A percentile compares a stretch with the other conserved stretches of the same genome.
phyloP scores from a whole-genome alignment of 1,140 invertebrate genomes.

The Aculops lycopersici region DNA sequence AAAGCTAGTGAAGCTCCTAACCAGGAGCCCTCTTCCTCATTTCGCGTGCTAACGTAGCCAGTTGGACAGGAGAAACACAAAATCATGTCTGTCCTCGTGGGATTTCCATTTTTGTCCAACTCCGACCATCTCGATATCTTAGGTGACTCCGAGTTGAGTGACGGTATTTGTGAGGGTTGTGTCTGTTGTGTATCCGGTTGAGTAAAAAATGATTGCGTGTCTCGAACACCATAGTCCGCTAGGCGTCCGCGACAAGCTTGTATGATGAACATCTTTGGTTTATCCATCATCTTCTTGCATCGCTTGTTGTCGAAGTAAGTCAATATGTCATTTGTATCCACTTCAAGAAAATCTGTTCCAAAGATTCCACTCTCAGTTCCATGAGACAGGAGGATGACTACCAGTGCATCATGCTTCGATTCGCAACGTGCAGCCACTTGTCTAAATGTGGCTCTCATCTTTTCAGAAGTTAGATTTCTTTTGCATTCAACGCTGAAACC shows the following conservation, averaged over 20 bases:
- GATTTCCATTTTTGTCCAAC: not conserved
- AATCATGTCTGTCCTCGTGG: conserved; percentile 5
- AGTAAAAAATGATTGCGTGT: not conserved
- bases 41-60: conserved; percentile 13
- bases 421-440: not conserved
- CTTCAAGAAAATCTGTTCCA: conserved; percentile 1
- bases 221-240: not conserved
- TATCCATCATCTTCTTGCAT: conserved; percentile 11
- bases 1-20: conserved; percentile 13
- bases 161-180: not conserved
- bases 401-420: conserved; percentile 3
- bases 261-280: conserved; percentile 14
- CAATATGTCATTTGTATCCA: conserved; percentile 9
- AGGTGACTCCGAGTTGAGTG: not conserved
- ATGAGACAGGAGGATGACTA: conserved; percentile 7
- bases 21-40: conserved; percentile 11
- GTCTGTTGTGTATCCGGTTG: not conserved
- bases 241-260: conserved; percentile 13
- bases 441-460: not conserved
- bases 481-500: conserved; percentile 1
- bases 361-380: conserved; percentile 2
- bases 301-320: conserved; percentile 11
- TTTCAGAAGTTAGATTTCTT: not conserved
- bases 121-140: not conserved
- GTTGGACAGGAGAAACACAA: conserved; percentile 3